phyloP scores from a whole-genome alignment of 2,888 invertebrate genomes.

The Pherbina coryleti region DNA sequence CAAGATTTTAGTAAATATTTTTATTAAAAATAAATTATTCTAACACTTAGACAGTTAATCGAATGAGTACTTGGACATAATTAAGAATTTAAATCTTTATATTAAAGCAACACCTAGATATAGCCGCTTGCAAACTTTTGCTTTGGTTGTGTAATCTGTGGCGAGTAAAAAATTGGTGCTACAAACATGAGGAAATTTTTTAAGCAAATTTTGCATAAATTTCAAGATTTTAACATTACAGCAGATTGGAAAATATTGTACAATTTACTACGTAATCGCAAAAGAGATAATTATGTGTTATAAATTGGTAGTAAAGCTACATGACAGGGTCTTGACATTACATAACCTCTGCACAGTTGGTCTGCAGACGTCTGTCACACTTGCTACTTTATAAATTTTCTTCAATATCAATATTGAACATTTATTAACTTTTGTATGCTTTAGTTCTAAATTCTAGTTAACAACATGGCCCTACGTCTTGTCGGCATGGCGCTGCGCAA shows the following conservation, averaged over 20 bases:
- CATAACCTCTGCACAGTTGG: not conserved
- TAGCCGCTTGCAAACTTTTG: too few species aligned
- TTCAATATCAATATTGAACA: not conserved
- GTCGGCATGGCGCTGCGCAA: slow-evolving; percentile 60
- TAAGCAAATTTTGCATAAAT: not conserved
- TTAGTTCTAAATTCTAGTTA: slow-evolving; percentile 13
- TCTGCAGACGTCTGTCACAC: not conserved
- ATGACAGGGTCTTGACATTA: not conserved
- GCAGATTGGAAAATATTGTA: too few species aligned
- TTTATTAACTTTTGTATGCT: not conserved
- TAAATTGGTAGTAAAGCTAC: too few species aligned
- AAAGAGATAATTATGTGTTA: too few species aligned
- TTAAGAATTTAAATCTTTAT: not conserved
- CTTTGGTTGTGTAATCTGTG: slow-evolving; percentile 20
- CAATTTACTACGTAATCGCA: too few species aligned
- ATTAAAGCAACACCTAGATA: too few species aligned
- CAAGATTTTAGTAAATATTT: not conserved
- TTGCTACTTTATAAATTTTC: too few species aligned
- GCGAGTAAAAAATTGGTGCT: not conserved
- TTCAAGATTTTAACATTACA: too few species aligned
- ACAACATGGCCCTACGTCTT: slow-evolving; percentile 63
- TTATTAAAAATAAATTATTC: not conserved
- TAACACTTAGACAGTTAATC: not conserved
- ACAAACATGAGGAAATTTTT: not conserved
- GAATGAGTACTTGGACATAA: not conserved